phyloP scores from a whole-genome alignment of 2,888 invertebrate genomes.

The Pyrochroa serraticornis region DNA sequence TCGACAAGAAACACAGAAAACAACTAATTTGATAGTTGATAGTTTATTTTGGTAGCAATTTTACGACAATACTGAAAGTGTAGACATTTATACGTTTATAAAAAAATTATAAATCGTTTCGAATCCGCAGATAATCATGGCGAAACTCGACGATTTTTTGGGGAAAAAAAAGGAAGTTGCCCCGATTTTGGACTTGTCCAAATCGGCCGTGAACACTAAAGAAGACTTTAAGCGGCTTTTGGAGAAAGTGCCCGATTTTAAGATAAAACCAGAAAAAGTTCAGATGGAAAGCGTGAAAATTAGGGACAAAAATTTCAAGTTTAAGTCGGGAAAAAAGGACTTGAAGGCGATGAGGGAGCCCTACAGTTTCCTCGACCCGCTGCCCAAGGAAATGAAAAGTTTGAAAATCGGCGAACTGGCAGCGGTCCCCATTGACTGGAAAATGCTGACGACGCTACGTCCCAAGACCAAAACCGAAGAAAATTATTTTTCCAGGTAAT shows the following conservation, averaged over 20 bases:
- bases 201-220: slow-evolving; percentile 74
- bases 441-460: slow-evolving; percentile 87
- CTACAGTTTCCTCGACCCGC: slow-evolving; percentile 75
- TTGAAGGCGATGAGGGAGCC: slow-evolving; percentile 68
- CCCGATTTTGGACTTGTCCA: slow-evolving; percentile 83
- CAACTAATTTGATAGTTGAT: slow-evolving; percentile 5
- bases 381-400: slow-evolving; percentile 81
- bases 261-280: slow-evolving; percentile 86
- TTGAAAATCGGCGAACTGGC: slow-evolving; percentile 79
- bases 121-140: slow-evolving; percentile 52
- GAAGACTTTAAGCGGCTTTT: slow-evolving; percentile 83
- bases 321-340: slow-evolving; percentile 77
- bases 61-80: slow-evolving; percentile 11
- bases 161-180: slow-evolving; percentile 85
- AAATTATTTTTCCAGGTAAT: slow-evolving; percentile 81
- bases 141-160: slow-evolving; percentile 82
- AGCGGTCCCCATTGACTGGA: slow-evolving; percentile 88
- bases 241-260: slow-evolving; percentile 89
- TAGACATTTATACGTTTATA: slow-evolving; percentile 19
- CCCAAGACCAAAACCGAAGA: slow-evolving; percentile 85
- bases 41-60: no score
- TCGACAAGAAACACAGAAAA: slow-evolving; percentile 27
- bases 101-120: not conserved
- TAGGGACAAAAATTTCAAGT: slow-evolving; percentile 75
- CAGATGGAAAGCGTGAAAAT: slow-evolving; percentile 78